Evolutionary conservation across 2,113 vertebrate species (phyloP), one percentile per base, ranked within the genome.

Genomic region (Proteles cristata): DNA sequence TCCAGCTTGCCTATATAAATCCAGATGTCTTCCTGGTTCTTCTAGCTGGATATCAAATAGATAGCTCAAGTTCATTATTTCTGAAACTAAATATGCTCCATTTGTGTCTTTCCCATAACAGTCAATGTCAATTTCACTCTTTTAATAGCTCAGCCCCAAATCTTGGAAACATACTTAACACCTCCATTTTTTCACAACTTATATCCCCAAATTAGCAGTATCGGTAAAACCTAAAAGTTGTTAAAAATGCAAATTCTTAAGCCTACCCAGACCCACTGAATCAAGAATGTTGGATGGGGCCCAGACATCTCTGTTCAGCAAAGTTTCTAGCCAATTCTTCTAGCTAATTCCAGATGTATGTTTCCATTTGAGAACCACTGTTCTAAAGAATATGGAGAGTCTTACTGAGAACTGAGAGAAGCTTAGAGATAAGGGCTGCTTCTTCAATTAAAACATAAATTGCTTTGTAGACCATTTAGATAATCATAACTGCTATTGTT

Each of bases 381-480:
- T 48, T 11, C 11, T 74, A 92, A 93, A 73, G 16, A 84, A 84
- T 66, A 43, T 33, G 45, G 33, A 90, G 12, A 65, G 5, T 53
- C 14, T 61, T 65, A 85, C 1, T 93, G 50, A 35, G 50, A 96
- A 88, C 11, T 10, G 55, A 88, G 95, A 93, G 15, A 87, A 73
- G 26, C 17, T 88, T 35, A 48, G 58, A 19, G 69, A 8, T 6
- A 83, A 93, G 39, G 3, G 28, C 39, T 87, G 4, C 3, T 45
- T 93, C 71, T 97, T 94, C 71, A 82, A 35, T 69, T 84, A 92
- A 91, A 92, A 88, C 39, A 65, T 83, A 93, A 26, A 45, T 61
- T 61, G 58, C 23, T 88, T 65, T 93, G 16, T 19, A 93, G 58
- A 16, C 14, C 50, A 92, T 1, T 89, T 19, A 92, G 58, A 81